A percentile compares a stretch with the other conserved stretches of the same genome.
phyloP scores from a whole-genome alignment of 2,797 vertebrate species.

The Ataeniobius toweri region DNA sequence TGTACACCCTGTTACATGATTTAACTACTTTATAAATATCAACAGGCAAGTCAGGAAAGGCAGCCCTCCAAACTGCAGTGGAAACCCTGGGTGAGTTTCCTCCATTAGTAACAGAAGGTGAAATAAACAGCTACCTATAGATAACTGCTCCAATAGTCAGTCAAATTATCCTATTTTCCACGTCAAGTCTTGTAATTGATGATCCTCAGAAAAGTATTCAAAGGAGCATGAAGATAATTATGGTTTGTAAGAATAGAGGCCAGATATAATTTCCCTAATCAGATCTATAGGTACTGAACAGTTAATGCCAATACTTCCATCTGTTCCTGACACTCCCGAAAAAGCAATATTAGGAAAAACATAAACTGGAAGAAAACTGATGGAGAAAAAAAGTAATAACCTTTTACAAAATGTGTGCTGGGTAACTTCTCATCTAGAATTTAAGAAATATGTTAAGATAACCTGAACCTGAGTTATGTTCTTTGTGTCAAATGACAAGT shows the following conservation, averaged over 20 bases:
- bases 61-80: background rate
- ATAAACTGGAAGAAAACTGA: background rate
- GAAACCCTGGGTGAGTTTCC: background rate
- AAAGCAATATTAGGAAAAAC: background rate
- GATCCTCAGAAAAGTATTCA: background rate
- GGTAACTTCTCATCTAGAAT: background rate
- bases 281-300: background rate
- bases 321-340: background rate
- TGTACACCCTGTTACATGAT: background rate
- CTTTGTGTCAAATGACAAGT: background rate
- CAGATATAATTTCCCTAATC: background rate
- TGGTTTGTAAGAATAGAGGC: background rate
- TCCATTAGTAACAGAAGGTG: background rate
- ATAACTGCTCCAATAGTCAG: background rate
- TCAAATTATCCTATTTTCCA: background rate
- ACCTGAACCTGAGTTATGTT: background rate
- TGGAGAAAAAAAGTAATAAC: background rate
- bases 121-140: background rate
- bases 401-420: background rate
- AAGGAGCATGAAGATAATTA: background rate
- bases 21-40: slow-evolving; percentile 1
- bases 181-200: background rate
- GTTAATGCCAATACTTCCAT: background rate
- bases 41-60: background rate
- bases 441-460: background rate